Percentiles rank a stretch among this genome's conserved stretches.
Evolutionary conservation across 1,140 invertebrate genomes (phyloP).

Genomic region (Brachionus asplanchnoidis): DNA sequence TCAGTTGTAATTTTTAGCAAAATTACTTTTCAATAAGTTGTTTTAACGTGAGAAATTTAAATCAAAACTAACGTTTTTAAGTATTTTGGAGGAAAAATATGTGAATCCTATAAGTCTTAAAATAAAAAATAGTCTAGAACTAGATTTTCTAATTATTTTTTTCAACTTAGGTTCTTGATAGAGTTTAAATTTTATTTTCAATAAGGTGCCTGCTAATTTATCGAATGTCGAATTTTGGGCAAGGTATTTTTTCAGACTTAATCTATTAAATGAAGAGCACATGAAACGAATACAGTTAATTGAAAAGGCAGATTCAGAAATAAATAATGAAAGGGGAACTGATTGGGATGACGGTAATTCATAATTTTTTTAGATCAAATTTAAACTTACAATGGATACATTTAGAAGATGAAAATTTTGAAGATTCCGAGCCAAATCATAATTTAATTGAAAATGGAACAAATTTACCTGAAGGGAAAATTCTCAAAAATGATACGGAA

Average conservation of each 20-base stretch:
- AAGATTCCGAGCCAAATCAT: not conserved
- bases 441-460: not conserved
- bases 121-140: too few relatives aligned
- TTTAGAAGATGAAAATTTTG: not conserved
- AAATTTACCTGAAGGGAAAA: not conserved
- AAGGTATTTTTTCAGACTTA: slow-evolving; percentile 28
- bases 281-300: slow-evolving; percentile 16
- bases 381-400: not conserved
- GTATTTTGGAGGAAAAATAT: too few relatives aligned
- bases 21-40: too few relatives aligned
- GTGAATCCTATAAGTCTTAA: too few relatives aligned
- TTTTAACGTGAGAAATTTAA: too few relatives aligned
- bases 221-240: slow-evolving; percentile 6
- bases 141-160: too few relatives aligned
- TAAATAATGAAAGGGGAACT: not conserved
- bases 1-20: too few relatives aligned
- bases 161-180: too few relatives aligned
- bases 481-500: not conserved
- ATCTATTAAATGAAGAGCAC: slow-evolving; percentile 7
- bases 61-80: too few relatives aligned
- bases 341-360: slow-evolving; percentile 16
- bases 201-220: not conserved
- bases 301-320: not conserved
- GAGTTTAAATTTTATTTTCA: too few relatives aligned
- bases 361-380: not conserved